Base-by-base conservation (phyloP, 2,113 vertebrate genomes). In the Vidua macroura region DNA sequence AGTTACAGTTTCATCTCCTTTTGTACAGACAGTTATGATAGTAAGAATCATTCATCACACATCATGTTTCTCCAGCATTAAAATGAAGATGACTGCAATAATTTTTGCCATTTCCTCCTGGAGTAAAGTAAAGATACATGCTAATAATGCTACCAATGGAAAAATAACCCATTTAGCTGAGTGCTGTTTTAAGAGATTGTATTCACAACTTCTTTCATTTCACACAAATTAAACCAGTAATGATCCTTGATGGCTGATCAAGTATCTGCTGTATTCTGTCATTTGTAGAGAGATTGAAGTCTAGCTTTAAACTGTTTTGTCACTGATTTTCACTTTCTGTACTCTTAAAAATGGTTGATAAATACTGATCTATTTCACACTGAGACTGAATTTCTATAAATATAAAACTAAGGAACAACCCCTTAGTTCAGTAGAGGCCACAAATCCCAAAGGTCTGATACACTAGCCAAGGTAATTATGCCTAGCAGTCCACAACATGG, bases 91-190 rank as follows among this genome's bases (percentile, higher is more conserved):
- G 76, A 55, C 58, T 90, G 30, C 6, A 68, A 88, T 90, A 6
- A 64, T 83, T 95, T 43, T 96, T 90, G 85, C 76, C 76, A 95
- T 97, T 97, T 97, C 93, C 93, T 96, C 73, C 73, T 72, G 49
- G 60, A 68, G 56, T 56, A 93, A 73, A 80, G 55, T 62, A 55
- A 88, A 90, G 92, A 70, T 83, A 86, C 79, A 86, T 64, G 39
- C 23, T 90, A 93, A 86, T 90, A 90, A 70, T 75, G 35, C 68
- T 86, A 90, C 60, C 92, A 75, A 69, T 94, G 93, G 93, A 90
- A 94, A 94, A 93, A 90, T 91, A 96, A 96, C 73, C 62, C 53
- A 48, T 95, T 96, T 96, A 92, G 93, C 85, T 83, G 88, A 94
- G 93, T 94, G 94, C 90, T 88, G 44, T 66, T 69, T 93, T 70